Evolutionary conservation across 2,113 vertebrate species (phyloP).

Genomic region (Panthera uncia): DNA sequence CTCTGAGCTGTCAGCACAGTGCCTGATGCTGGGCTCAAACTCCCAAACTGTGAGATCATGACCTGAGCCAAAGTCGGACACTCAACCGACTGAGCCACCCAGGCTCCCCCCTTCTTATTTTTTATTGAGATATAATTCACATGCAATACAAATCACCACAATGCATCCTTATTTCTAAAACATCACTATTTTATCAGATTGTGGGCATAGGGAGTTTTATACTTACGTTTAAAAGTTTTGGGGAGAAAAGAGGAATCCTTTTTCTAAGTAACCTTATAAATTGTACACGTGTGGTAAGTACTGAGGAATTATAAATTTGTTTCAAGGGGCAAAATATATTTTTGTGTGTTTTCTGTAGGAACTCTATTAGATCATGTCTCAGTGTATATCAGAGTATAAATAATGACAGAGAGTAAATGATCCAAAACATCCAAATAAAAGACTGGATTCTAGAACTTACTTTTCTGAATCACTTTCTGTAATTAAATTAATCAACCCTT

Average conservation of each 20-base stretch:
- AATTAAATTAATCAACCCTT: slow-evolving; percentile 20
- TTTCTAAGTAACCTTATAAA: not conserved
- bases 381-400: not conserved
- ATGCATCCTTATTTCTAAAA: not conserved
- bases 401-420: not conserved
- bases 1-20: no score
- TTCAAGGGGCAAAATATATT: not conserved
- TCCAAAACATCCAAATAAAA: not conserved
- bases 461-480: slow-evolving; percentile 52
- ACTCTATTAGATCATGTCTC: not conserved
- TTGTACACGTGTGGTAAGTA: not conserved
- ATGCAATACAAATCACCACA: not conserved
- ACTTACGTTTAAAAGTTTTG: slow-evolving; percentile 45
- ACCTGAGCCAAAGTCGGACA: no score
- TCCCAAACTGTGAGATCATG: no score
- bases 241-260: not conserved
- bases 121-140: not conserved
- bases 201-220: not conserved
- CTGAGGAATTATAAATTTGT: not conserved
- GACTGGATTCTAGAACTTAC: not conserved
- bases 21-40: no score
- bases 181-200: not conserved
- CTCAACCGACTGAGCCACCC: no score
- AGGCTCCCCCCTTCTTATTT: not conserved
- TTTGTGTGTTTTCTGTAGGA: not conserved